These are phyloP conservation scores for Campylomormyrus numenius DNA, from an alignment of 2,113 vertebrate genomes.

Conservation along the genomic window DNA sequence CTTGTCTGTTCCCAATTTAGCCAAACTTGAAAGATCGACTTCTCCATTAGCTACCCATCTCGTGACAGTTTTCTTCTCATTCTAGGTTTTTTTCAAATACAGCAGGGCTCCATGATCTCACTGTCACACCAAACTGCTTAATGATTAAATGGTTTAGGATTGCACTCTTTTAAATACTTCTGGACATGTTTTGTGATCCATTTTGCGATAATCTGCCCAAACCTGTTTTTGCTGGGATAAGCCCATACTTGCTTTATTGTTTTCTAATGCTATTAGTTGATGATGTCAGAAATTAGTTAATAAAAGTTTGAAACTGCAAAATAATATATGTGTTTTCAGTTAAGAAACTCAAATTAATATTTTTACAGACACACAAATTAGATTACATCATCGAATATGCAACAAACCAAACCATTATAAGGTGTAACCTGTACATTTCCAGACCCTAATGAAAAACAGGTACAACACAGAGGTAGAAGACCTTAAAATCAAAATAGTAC, in stretches of 20 bases:
- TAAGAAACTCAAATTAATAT: background rate
- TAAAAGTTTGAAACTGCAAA: background rate
- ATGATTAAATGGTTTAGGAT: background rate
- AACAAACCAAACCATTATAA: background rate
- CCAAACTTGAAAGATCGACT: background rate
- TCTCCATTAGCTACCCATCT: background rate
- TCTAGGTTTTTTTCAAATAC: background rate
- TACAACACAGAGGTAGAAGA: background rate
- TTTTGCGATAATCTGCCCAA: background rate
- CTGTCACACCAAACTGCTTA: background rate
- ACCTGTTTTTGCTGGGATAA: background rate
- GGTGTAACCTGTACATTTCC: background rate
- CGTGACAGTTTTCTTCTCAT: background rate
- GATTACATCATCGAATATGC: background rate
- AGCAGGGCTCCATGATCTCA: background rate
- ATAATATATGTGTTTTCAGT: no score
- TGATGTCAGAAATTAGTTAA: background rate
- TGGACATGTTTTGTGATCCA: background rate
- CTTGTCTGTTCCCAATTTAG: background rate
- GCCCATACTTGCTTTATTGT: background rate
- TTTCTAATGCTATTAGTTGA: background rate
- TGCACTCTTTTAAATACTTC: background rate
- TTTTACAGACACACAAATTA: background rate
- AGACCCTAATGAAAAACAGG: background rate
- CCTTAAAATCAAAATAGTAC: background rate